phyloP scores from a whole-genome alignment of 2,113 vertebrate species.

The Callospermophilus lateralis region DNA sequence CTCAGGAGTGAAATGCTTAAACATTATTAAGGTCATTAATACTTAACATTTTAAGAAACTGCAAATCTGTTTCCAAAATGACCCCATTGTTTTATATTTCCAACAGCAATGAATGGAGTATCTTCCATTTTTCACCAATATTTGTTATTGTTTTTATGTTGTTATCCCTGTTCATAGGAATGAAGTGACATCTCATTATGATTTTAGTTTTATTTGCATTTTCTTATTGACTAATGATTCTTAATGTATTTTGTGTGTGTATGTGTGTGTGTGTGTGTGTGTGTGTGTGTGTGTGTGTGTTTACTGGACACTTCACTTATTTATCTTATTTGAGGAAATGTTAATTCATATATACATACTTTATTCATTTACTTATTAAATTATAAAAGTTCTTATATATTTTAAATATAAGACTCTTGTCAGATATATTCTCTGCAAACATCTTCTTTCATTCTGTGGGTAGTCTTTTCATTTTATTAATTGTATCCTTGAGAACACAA shows the following conservation, averaged over 20 bases:
- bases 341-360: background rate
- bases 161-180: background rate
- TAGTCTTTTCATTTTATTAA: background rate
- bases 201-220: background rate
- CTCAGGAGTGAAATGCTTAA: too few species aligned
- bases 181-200: background rate
- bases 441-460: too few species aligned
- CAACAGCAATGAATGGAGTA: background rate
- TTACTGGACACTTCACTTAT: background rate
- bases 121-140: background rate
- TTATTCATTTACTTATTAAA: background rate
- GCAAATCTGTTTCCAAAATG: too few species aligned
- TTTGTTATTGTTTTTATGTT: background rate
- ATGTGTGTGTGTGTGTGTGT: too few species aligned
- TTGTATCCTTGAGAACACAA: too few species aligned
- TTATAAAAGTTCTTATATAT: background rate
- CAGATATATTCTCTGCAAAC: too few species aligned
- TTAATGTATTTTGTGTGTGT: too few species aligned
- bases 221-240: background rate
- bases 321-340: background rate
- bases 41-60: too few species aligned
- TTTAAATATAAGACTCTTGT: too few species aligned
- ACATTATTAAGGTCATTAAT: too few species aligned
- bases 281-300: too few species aligned
- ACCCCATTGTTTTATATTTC: too few species aligned